These are phyloP conservation scores for Grallaria varia DNA, from an alignment of 2,113 vertebrate genomes.

Conservation along the genomic window DNA sequence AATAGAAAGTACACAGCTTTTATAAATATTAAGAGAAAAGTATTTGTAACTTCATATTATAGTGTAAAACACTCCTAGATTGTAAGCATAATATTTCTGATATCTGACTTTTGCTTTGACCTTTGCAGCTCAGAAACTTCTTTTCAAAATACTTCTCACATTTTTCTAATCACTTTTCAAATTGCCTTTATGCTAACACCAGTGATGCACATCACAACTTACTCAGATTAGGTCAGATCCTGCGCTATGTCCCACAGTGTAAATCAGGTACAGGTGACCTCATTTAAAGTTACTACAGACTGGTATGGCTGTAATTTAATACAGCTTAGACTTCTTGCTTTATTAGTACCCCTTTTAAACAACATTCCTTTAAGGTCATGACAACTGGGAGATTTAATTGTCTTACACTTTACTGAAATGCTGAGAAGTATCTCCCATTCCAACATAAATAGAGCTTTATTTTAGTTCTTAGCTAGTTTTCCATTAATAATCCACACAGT, in stretches of 20 bases:
- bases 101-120: not conserved
- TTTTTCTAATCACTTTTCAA: not conserved
- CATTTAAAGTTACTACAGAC: not conserved
- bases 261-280: not conserved
- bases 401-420: not conserved
- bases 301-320: not conserved
- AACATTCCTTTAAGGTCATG: not conserved
- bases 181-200: not conserved
- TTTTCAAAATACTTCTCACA: not conserved
- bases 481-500: not conserved
- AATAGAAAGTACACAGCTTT: not conserved
- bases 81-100: not conserved
- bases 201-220: not conserved
- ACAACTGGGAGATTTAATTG: not conserved
- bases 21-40: not conserved
- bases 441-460: not conserved
- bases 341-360: not conserved
- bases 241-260: not conserved
- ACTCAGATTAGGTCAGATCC: not conserved
- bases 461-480: not conserved
- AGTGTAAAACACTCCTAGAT: not conserved
- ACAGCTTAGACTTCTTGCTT: not conserved
- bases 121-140: not conserved
- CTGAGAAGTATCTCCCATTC: not conserved
- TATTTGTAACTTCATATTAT: not conserved